Base-by-base conservation (phyloP, 2,888 invertebrate genomes). In the Pediacus dermestoides region DNA sequence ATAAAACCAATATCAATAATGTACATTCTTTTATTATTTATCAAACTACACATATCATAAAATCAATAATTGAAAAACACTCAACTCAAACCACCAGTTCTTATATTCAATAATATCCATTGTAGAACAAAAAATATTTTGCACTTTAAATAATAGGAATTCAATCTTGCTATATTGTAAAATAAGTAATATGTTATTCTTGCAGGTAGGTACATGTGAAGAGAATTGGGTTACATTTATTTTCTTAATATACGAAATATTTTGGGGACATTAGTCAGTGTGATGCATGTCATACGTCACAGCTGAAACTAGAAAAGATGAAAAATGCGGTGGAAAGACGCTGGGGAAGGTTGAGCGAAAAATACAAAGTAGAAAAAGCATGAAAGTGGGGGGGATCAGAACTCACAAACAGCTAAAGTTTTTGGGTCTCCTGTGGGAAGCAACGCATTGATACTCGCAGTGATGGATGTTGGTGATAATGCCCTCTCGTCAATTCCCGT, bases 401-500 rank as follows among this genome's bases (percentile, higher is more conserved):
- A 60, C 63, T 61, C 59, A 55, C 60, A 62, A 61, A 61, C 61
- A 60, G 60, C 58, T 42, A 59, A 66, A 67, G 65, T 68, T 68
- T 67, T 67, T 63, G 64, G 66, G 59, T 60, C 61, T 68, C 68
- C 67, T 68, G 67, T 66, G 68, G 68, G 68, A 68, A 67, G 67
- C 58, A 54, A 58, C 62, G 66, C 70, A 70, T 70, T 70, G 69
- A 70, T 70, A 70, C 68, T 66, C 63, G 66, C 61, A 53, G 66
- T 72, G 72, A 72, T 71, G 69, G 69, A 72, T 72, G 67, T 58
- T 54, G 62, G 71, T 67, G 72, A 72, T 72, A 72, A 72, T 72
- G 70, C 68, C 67, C 65, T 66, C 67, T 71, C 71, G 70, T 72
- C 71, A 71, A 71, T 72, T 68, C 70, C 67, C 66, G 70, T 71